A percentile compares a stretch with the other conserved stretches of the same genome.
Evolutionary conservation across 2,113 vertebrate genomes (phyloP).

Genomic region (Narcine bancroftii): DNA sequence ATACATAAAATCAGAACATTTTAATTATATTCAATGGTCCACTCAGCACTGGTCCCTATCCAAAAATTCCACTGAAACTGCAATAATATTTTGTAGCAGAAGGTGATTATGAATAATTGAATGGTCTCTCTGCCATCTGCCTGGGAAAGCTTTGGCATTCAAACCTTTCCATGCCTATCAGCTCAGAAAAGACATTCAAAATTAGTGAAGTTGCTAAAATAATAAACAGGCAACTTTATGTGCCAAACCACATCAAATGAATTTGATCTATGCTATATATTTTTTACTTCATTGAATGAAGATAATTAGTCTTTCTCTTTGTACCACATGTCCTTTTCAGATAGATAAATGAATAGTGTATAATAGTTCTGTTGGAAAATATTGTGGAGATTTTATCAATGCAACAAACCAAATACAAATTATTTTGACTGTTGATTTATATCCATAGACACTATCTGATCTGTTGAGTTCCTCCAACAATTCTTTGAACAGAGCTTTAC

Average conservation of each 20-base stretch:
- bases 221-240: constrained; percentile 14
- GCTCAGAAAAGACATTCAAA: not conserved
- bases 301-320: not conserved
- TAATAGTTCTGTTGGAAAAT: not conserved
- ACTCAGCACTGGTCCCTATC: not conserved
- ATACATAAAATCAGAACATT: not conserved
- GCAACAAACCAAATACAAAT: not conserved
- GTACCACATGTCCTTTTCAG: not conserved
- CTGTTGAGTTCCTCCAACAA: not conserved
- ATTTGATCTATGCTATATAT: constrained; percentile 17
- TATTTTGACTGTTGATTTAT: not conserved
- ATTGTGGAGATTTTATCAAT: not conserved
- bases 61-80: not conserved
- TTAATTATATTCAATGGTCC: not conserved
- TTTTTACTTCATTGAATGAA: constrained; percentile 18
- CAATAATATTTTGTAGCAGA: constrained; percentile 10
- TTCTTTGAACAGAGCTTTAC: no score
- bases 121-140: constrained; percentile 25
- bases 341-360: not conserved
- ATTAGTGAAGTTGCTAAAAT: constrained; percentile 10
- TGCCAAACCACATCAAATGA: constrained; percentile 20
- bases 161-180: constrained; percentile 25
- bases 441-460: no score
- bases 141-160: not conserved
- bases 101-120: constrained; percentile 37